phyloP scores from a whole-genome alignment of 1,140 invertebrate genomes.

The Leucophenga varia region DNA sequence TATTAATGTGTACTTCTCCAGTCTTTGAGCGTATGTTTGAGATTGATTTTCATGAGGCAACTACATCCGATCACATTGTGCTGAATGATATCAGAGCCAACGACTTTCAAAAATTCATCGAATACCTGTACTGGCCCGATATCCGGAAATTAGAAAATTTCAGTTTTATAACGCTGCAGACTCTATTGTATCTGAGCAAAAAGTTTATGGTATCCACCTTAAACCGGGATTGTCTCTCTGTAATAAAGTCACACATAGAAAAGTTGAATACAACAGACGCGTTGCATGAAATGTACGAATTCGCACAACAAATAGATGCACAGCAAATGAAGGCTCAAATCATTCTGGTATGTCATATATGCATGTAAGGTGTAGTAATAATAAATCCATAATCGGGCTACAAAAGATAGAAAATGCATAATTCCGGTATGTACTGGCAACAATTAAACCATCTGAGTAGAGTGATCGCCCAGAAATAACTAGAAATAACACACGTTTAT shows the following conservation, averaged over 20 bases:
- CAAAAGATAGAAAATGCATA: too few relatives aligned
- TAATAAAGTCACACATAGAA: constrained; percentile 1
- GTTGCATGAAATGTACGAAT: constrained; percentile 18
- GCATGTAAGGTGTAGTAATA: too few relatives aligned
- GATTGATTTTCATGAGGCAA: constrained; percentile 19
- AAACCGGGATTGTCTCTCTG: constrained; percentile 7
- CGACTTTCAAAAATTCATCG: constrained; percentile 21
- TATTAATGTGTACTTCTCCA: constrained; percentile 23
- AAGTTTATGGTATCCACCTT: constrained; percentile 19
- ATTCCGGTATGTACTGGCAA: too few relatives aligned
- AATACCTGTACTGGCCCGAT: constrained; percentile 23
- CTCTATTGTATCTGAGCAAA: constrained; percentile 21
- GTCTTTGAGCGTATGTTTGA: constrained; percentile 30
- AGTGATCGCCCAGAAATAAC: too few relatives aligned
- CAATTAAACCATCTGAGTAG: too few relatives aligned
- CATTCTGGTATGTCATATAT: too few relatives aligned
- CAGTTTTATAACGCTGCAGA: constrained; percentile 12
- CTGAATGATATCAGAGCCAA: constrained; percentile 20
- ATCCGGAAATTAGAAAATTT: constrained; percentile 4
- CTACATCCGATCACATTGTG: constrained; percentile 19
- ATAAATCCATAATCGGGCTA: too few relatives aligned
- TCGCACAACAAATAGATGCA: constrained; percentile 16
- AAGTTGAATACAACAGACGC: constrained; percentile 8
- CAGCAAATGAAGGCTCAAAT: too few relatives aligned
- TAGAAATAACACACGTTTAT: too few relatives aligned